These are phyloP conservation scores for Ectobius pallidus DNA, from an alignment of 2,888 invertebrate species.

Conservation along the genomic window DNA sequence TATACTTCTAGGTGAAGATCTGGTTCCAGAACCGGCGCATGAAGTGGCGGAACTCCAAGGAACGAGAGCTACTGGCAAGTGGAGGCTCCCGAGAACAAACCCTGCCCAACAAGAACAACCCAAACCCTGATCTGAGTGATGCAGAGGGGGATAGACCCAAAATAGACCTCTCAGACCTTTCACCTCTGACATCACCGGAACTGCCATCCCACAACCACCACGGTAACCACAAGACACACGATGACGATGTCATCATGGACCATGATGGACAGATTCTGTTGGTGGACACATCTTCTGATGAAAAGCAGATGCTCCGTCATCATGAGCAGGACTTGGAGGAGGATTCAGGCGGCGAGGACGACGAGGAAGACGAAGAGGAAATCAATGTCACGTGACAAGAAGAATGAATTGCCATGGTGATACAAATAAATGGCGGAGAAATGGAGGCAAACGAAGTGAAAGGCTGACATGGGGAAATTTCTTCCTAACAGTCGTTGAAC, in stretches of 20 bases:
- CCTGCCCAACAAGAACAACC: constrained; percentile 94
- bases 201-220: constrained; percentile 39
- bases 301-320: constrained; percentile 30
- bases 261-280: neutral
- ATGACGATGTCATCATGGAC: neutral
- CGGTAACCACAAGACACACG: constrained; percentile 16
- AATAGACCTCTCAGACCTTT: constrained; percentile 63
- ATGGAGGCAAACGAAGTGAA: too few relatives aligned
- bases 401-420: constrained; percentile 14
- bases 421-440: neutral
- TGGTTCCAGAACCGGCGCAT: constrained; percentile 98
- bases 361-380: constrained; percentile 77
- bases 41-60: constrained; percentile 99
- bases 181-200: constrained; percentile 59
- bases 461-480: too few relatives aligned
- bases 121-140: constrained; percentile 92
- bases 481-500: too few relatives aligned
- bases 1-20: constrained; percentile 72
- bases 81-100: constrained; percentile 96
- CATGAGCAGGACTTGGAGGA: constrained; percentile 51
- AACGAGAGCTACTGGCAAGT: constrained; percentile 88
- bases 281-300: neutral
- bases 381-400: constrained; percentile 82
- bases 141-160: constrained; percentile 81
- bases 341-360: constrained; percentile 55